A percentile compares a stretch with the other conserved stretches of the same genome.
Evolutionary conservation across 2,888 invertebrate genomes (phyloP).

Genomic region (Platycheirus albimanus): DNA sequence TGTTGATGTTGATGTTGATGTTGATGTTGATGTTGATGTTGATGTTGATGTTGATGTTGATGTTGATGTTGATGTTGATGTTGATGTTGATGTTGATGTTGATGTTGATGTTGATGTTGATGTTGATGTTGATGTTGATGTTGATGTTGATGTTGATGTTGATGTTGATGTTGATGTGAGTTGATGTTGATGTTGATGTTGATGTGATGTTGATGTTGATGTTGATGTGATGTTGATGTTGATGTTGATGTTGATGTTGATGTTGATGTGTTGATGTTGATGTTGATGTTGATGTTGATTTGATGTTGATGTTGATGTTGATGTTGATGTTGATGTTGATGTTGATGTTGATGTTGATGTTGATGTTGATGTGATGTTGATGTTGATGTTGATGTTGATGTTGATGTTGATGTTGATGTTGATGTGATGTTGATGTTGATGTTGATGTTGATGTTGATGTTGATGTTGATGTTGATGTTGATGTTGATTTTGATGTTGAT

Average conservation of each 20-base stretch:
- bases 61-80: constrained; percentile 16
- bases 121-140: constrained; percentile 9
- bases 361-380: too few relatives aligned
- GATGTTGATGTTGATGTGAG: constrained; percentile 18
- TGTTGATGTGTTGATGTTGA: too few relatives aligned
- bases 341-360: constrained; percentile 15
- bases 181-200: too few relatives aligned
- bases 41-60: constrained; percentile 17
- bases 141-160: constrained; percentile 14
- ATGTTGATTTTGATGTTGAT: too few relatives aligned
- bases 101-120: constrained; percentile 10
- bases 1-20: constrained; percentile 21
- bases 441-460: constrained; percentile 8
- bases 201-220: too few relatives aligned
- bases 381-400: constrained; percentile 13
- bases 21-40: constrained; percentile 13
- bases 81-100: constrained; percentile 14
- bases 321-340: constrained; percentile 17
- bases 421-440: too few relatives aligned
- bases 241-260: too few relatives aligned
- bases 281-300: too few relatives aligned
- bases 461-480: neutral
- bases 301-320: constrained; percentile 16
- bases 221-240: too few relatives aligned
- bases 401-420: constrained; percentile 11